phyloP scores from a whole-genome alignment of 2,797 vertebrate genomes.

The Eidolon dupreanum region DNA sequence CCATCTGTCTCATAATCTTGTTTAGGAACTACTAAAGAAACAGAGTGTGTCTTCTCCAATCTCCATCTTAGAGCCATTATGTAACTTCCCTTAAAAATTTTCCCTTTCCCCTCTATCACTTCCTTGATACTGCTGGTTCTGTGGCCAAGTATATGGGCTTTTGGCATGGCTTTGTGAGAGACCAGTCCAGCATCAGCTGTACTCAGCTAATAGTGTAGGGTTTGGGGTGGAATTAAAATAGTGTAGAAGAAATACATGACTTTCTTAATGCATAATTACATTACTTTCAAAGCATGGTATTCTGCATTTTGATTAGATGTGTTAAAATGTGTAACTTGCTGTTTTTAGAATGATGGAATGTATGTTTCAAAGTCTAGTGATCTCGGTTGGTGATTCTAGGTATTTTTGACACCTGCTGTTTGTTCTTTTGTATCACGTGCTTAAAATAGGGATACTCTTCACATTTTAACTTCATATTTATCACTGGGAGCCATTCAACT shows the following conservation, averaged over 20 bases:
- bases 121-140: background rate
- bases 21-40: background rate
- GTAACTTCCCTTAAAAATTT: background rate
- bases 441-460: background rate
- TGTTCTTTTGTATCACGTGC: background rate
- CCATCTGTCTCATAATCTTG: background rate
- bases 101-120: background rate
- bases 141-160: background rate
- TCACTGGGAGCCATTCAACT: background rate
- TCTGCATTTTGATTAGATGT: background rate
- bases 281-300: background rate
- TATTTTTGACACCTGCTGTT: background rate
- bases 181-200: background rate
- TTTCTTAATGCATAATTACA: background rate
- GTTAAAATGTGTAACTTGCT: background rate
- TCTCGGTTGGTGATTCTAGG: background rate
- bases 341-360: background rate
- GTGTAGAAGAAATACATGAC: background rate
- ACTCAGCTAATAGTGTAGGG: background rate
- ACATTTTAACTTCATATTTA: background rate
- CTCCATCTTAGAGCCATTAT: background rate
- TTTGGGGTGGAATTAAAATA: background rate
- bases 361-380: background rate
- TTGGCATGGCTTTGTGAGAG: background rate
- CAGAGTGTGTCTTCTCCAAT: background rate